Conservation (phyloP, 35 echinoderm and acorn worm genomes). For the Anneissia japonica region DNA sequence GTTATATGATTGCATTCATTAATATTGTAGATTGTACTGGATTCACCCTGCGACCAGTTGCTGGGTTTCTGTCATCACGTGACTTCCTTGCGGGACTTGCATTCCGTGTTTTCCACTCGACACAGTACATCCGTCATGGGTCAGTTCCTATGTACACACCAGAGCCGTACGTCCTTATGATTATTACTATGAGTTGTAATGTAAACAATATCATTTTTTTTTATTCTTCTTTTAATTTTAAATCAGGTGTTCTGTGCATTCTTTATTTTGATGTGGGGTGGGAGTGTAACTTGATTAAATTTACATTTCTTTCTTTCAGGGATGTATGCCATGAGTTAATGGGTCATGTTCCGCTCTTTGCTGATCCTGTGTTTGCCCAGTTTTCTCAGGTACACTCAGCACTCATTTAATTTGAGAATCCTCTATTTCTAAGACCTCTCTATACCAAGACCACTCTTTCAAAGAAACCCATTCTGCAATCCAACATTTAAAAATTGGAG, state of each 20-base stretch:
- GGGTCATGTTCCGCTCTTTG: constrained; percentile 93
- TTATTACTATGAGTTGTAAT: too few relatives aligned
- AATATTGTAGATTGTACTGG: constrained; percentile 79
- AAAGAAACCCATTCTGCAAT: not conserved
- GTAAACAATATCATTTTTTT: too few relatives aligned
- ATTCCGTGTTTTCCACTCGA: constrained; percentile 98
- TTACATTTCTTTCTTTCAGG: constrained; percentile 40
- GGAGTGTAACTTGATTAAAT: too few relatives aligned
- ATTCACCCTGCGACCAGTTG: constrained; percentile 83
- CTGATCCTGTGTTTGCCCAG: constrained; percentile 86
- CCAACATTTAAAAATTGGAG: too few relatives aligned
- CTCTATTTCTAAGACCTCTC: not conserved
- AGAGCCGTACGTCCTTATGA: constrained; percentile 72
- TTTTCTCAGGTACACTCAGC: constrained; percentile 83
- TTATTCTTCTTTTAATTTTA: too few relatives aligned
- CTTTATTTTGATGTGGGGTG: too few relatives aligned
- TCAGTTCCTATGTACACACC: constrained; percentile 97
- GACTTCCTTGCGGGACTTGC: constrained; percentile 94
- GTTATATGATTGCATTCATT: too few relatives aligned
- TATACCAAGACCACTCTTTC: not conserved
- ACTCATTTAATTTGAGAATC: not conserved
- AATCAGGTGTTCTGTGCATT: too few relatives aligned
- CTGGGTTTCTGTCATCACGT: constrained; percentile 79
- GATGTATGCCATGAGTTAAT: constrained; percentile 95
- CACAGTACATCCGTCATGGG: constrained; percentile 91